Conservation (phyloP, 1,140 invertebrate species). For the Danaus plexippus region DNA sequence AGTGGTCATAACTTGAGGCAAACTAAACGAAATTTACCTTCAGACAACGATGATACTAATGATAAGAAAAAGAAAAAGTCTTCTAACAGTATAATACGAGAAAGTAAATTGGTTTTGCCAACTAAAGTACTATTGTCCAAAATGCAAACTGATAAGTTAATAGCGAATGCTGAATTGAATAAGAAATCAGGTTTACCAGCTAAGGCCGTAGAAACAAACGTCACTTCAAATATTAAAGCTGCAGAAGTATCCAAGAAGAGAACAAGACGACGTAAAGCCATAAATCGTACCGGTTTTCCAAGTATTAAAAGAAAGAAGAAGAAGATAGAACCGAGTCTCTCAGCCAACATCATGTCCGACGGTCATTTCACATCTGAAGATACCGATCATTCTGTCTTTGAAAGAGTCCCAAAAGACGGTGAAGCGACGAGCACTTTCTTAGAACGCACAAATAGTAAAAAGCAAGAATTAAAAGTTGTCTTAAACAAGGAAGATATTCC, state of each 20-base stretch:
- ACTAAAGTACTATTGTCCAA: slow-evolving; percentile 55
- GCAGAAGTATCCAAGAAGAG: slow-evolving; percentile 74
- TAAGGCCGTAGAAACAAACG: slow-evolving; percentile 29
- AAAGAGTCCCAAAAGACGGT: slow-evolving; percentile 76
- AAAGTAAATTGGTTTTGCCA: slow-evolving; percentile 63
- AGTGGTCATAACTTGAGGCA: slow-evolving; percentile 66
- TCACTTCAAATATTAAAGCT: slow-evolving; percentile 36
- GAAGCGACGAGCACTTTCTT: slow-evolving; percentile 76
- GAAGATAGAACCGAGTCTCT: slow-evolving; percentile 65
- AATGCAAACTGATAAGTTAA: slow-evolving; percentile 49
- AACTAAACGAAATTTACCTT: slow-evolving; percentile 59
- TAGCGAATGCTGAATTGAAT: slow-evolving; percentile 25
- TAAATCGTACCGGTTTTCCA: slow-evolving; percentile 90
- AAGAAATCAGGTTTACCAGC: slow-evolving; percentile 40
- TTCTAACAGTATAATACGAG: slow-evolving; percentile 52
- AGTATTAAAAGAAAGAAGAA: slow-evolving; percentile 89
- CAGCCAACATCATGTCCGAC: slow-evolving; percentile 42
- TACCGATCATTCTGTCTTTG: slow-evolving; percentile 69
- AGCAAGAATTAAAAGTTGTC: slow-evolving; percentile 63
- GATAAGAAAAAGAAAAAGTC: slow-evolving; percentile 69
- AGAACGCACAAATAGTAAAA: slow-evolving; percentile 68
- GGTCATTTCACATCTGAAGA: slow-evolving; percentile 54
- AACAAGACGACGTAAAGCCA: slow-evolving; percentile 80
- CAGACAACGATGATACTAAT: slow-evolving; percentile 51
- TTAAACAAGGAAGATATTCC: slow-evolving; percentile 68